These are phyloP conservation scores for Diadema setosum DNA, from an alignment of 35 echinoderm and acorn worm species.

Conservation along the genomic window DNA sequence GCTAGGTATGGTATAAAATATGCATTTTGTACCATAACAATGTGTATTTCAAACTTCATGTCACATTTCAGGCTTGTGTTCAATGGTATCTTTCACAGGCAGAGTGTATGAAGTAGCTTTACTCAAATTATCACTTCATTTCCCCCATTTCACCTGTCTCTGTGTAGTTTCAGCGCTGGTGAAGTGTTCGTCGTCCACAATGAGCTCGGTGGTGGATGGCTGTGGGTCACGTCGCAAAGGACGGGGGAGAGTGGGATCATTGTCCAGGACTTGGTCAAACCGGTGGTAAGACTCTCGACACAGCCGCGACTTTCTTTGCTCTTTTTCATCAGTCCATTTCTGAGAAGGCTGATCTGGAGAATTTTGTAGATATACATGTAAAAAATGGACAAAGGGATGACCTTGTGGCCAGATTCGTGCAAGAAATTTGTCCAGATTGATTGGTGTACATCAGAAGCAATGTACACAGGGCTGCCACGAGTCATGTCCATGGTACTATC, in stretches of 20 bases:
- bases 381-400: too few species aligned
- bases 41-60: not conserved
- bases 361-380: too few species aligned
- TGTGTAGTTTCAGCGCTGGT: constrained; percentile 78
- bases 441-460: too few species aligned
- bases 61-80: not conserved
- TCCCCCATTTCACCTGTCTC: not conserved
- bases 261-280: constrained; percentile 86
- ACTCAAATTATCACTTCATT: not conserved
- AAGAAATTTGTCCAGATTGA: too few species aligned
- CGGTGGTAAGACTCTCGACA: constrained; percentile 90
- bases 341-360: too few species aligned
- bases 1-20: not conserved
- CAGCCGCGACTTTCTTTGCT: too few species aligned
- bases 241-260: constrained; percentile 95
- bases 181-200: constrained; percentile 97
- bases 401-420: too few species aligned
- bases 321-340: too few species aligned
- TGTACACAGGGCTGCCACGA: too few species aligned
- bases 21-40: not conserved
- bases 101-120: not conserved
- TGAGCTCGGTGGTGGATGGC: constrained; percentile 91
- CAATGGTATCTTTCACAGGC: not conserved
- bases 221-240: constrained; percentile 94
- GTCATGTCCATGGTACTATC: too few species aligned